These are phyloP conservation scores for Cecidostiba fungosa DNA, from an alignment of 2,888 invertebrate genomes.

Conservation along the genomic window DNA sequence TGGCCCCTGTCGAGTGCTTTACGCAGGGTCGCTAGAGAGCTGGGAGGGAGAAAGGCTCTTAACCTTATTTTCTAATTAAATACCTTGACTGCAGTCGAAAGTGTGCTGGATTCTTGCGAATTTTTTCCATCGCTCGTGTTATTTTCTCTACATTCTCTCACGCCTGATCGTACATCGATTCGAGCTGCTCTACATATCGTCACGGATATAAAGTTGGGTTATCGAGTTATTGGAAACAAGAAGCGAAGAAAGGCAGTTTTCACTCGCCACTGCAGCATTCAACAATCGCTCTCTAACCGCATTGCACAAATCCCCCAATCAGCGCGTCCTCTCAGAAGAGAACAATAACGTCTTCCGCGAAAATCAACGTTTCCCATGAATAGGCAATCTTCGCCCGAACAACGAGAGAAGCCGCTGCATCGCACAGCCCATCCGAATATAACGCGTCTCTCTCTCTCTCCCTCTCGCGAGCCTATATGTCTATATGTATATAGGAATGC, in stretches of 20 bases:
- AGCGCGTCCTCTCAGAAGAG: background rate
- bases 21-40: constrained; percentile 1
- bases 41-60: constrained; percentile 10
- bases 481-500: background rate
- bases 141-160: too few species aligned
- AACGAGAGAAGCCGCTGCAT: background rate
- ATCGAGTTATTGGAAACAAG: too few species aligned
- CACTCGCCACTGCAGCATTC: too few species aligned
- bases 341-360: background rate
- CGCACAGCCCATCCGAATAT: background rate
- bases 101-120: constrained; percentile 17
- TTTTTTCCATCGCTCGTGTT: background rate
- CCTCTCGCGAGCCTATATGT: background rate
- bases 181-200: too few species aligned
- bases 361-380: constrained; percentile 17
- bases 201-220: too few species aligned
- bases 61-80: constrained; percentile 55
- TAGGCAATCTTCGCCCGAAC: constrained; percentile 29
- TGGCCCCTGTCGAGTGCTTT: constrained; percentile 29
- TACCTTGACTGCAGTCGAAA: constrained; percentile 34
- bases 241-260: too few species aligned
- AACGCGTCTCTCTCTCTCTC: too few species aligned
- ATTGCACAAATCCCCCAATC: background rate
- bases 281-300: background rate
- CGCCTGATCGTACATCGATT: too few species aligned